phyloP scores from a whole-genome alignment of 2,888 invertebrate genomes.

The Amiota minor region DNA sequence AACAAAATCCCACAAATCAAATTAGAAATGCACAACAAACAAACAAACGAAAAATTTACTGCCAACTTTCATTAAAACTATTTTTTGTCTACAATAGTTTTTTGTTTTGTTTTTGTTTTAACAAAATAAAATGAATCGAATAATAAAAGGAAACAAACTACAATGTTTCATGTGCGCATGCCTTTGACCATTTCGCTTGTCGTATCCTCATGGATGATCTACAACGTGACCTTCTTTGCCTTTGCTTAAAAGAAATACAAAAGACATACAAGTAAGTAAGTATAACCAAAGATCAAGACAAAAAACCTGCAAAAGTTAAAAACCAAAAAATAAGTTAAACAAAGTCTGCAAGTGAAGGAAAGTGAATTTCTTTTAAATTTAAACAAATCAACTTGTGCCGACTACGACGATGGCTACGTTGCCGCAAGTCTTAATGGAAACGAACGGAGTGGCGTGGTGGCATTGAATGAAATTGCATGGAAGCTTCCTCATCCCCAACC shows the following conservation, averaged over 20 bases:
- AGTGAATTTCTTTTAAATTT: conserved; percentile 67
- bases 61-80: conserved; percentile 68
- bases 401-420: conserved; percentile 26
- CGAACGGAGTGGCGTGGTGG: conserved; percentile 9
- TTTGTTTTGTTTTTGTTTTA: conserved; percentile 35
- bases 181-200: conserved; percentile 30
- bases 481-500: conserved; percentile 26
- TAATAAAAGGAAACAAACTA: conserved; percentile 11
- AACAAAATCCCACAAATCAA: conserved; percentile 59
- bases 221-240: conserved; percentile 64
- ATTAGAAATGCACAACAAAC: conserved; percentile 22
- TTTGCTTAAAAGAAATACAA: conserved; percentile 41
- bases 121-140: conserved; percentile 26
- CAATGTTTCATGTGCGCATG: conserved; percentile 36
- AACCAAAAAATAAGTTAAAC: conserved; percentile 40
- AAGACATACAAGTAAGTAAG: conserved; percentile 15
- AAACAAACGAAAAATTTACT: conserved; percentile 47
- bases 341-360: conserved; percentile 58
- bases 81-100: conserved; percentile 53
- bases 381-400: conserved; percentile 61
- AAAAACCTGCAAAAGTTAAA: conserved; percentile 42
- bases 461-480: neutral
- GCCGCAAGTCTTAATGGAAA: conserved; percentile 39
- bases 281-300: conserved; percentile 25
- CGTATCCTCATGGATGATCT: conserved; percentile 63